Evolutionary conservation across 1,140 invertebrate species (phyloP), one percentile per base, ranked within the genome.

Genomic region (Drosophila ficusphila): DNA sequence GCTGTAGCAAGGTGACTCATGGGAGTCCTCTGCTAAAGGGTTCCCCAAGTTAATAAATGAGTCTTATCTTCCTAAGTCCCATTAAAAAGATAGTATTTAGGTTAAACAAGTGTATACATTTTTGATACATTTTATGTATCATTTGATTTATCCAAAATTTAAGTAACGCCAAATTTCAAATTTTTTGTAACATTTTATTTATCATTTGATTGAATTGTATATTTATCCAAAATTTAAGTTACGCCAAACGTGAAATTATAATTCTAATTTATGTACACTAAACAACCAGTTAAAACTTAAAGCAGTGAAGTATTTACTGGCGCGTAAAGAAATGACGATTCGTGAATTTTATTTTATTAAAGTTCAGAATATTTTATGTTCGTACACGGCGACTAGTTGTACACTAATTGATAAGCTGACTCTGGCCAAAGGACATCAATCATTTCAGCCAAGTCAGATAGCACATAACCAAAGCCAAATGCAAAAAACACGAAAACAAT

Each of bases 341-440:
- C 8, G 9, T 1, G 23, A 8, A 16, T 3, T 36, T 34, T 8
- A 14, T 34, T 36, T 36, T 23, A 36, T 14, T 36, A 11, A 23
- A 36, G 33, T 11, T 34, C 7, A 11, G 14, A 16, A 44, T 9
- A 44, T 46, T 27, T 27, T 46, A 11, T 46, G 23, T 27, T 27
- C 42, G 3, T 8, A 9, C 18, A 9, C 14, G 3, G 3, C 8
- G 18, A 16, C 7, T 18, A 16, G 38, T 44, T 19, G 21, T 27
- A 25, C 8, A 16, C 21, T 33, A 41, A 42, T 62, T 62, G 58
- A 62, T 60, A 60, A 44, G 19, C 12, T 14, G 12, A 9, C 5
- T 19, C 14, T 19, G 19, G 21, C 27, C 38, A 42, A 44, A 44
- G 54, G 58, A 62, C 54, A 62, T 62, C 58, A 61, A 62, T 62